phyloP scores from a whole-genome alignment of 2,113 vertebrate genomes.

The Trematocara nigrifrons region DNA sequence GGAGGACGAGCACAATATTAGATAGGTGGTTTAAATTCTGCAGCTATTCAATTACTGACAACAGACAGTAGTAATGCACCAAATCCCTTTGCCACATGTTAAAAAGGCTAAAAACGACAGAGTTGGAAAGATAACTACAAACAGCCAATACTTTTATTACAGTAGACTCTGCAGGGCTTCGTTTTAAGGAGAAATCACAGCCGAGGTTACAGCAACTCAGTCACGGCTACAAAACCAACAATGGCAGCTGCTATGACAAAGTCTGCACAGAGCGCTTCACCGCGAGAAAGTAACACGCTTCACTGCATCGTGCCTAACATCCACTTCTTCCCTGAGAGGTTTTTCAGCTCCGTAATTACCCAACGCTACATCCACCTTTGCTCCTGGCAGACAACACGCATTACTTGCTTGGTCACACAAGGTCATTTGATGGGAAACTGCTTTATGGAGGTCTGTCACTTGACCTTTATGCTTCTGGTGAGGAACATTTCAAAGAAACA shows the following conservation, averaged over 20 bases:
- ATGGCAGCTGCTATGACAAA: background rate
- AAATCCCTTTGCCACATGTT: background rate
- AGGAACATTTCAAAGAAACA: background rate
- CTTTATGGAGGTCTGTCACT: background rate
- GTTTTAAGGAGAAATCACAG: background rate
- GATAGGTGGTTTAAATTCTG: background rate
- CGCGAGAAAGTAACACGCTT: background rate
- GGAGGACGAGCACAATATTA: background rate
- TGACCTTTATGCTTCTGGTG: background rate
- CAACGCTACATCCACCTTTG: background rate
- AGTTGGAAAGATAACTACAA: background rate
- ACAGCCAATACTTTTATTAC: background rate
- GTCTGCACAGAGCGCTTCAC: background rate
- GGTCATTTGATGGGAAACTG: background rate
- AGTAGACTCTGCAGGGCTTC: background rate
- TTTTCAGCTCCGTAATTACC: background rate
- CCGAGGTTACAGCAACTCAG: background rate
- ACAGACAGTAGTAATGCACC: background rate
- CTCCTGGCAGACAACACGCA: background rate
- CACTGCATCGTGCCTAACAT: background rate
- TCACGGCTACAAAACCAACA: background rate
- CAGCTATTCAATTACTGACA: background rate
- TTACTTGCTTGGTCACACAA: background rate
- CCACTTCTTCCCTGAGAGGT: background rate
- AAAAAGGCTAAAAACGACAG: background rate